Evolutionary conservation across 1,140 invertebrate species (phyloP).

Genomic region (Drosophila pectinifera): DNA sequence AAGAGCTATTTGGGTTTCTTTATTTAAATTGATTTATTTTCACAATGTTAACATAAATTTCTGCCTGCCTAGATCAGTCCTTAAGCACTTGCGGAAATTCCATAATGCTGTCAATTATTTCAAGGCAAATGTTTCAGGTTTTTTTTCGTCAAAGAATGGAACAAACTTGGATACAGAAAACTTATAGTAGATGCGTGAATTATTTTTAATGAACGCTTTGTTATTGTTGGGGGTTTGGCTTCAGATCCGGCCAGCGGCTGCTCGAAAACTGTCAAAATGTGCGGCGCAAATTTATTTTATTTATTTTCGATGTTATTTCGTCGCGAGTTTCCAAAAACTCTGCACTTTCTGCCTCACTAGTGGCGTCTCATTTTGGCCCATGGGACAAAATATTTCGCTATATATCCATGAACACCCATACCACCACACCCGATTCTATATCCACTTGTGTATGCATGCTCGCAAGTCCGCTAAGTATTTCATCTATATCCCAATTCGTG

Average conservation of each 20-base stretch:
- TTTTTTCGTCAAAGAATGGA: slow-evolving; percentile 17
- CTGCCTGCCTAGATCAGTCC: not conserved
- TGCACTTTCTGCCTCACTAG: slow-evolving; percentile 49
- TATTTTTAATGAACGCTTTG: slow-evolving; percentile 48
- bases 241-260: slow-evolving; percentile 57
- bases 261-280: slow-evolving; percentile 72
- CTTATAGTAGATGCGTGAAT: slow-evolving; percentile 26
- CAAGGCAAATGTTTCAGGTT: slow-evolving; percentile 6
- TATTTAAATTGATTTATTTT: not conserved
- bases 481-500: slow-evolving; percentile 51
- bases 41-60: not conserved
- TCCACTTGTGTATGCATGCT: slow-evolving; percentile 51
- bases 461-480: slow-evolving; percentile 42
- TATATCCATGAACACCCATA: slow-evolving; percentile 34
- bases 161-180: slow-evolving; percentile 23
- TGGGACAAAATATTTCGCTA: slow-evolving; percentile 35
- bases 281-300: slow-evolving; percentile 72
- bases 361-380: slow-evolving; percentile 62
- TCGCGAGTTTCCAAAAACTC: slow-evolving; percentile 65
- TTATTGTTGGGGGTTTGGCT: slow-evolving; percentile 36
- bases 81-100: slow-evolving; percentile 22
- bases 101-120: slow-evolving; percentile 41
- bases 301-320: slow-evolving; percentile 76
- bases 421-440: slow-evolving; percentile 14
- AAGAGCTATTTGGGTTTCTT: not conserved